Percentiles rank a stretch among this genome's conserved stretches.
Conservation (phyloP, 2,797 vertebrate species). For the Saxicola maurus region DNA sequence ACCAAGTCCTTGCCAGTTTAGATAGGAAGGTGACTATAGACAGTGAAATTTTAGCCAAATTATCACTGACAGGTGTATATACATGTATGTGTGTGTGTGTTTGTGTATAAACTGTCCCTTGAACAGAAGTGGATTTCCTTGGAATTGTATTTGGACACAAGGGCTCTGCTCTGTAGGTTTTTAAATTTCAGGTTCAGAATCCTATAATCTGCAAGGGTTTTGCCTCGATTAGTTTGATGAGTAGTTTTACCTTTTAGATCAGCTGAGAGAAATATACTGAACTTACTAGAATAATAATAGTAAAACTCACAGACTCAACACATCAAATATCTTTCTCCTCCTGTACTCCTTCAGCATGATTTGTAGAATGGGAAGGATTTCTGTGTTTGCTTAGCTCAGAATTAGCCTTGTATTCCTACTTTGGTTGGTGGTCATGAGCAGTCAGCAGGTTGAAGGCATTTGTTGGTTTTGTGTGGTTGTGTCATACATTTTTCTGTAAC, state of each 20-base stretch:
- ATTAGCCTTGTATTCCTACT: background rate
- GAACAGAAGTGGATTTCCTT: background rate
- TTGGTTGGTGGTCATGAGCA: background rate
- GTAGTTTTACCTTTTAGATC: background rate
- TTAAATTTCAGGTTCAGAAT: background rate
- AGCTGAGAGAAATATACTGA: background rate
- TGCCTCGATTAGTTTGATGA: background rate
- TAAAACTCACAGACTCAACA: background rate
- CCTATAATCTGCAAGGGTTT: background rate
- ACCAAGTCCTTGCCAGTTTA: background rate
- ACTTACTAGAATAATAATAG: background rate
- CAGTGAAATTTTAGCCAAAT: background rate
- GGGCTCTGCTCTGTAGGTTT: background rate
- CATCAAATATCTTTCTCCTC: background rate
- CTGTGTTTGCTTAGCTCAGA: slow-evolving; percentile 9
- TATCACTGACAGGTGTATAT: background rate
- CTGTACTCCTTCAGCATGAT: background rate
- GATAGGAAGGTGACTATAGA: background rate
- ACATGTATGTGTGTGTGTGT: rapidly evolving
- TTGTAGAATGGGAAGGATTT: background rate
- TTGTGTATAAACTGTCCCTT: background rate
- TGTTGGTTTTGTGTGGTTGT: slow-evolving; percentile 22
- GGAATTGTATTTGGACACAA: background rate
- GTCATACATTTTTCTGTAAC: background rate
- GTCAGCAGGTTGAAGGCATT: background rate